phyloP scores from a whole-genome alignment of 2,797 vertebrate genomes.

The Sebastes kiyomatsui region DNA sequence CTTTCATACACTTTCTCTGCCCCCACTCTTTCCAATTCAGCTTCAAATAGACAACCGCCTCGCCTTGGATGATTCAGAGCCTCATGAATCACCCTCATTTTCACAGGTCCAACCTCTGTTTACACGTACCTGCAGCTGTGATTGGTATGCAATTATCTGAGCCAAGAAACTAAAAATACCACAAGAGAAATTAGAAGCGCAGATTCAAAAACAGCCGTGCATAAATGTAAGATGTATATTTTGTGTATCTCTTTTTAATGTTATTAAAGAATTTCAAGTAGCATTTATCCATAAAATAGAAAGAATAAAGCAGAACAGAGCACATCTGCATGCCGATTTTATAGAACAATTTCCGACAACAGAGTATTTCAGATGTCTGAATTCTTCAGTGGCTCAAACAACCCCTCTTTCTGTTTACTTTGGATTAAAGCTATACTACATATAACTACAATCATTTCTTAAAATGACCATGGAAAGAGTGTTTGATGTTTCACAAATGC shows the following conservation, averaged over 20 bases:
- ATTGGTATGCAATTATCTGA: constrained; percentile 26
- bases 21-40: constrained; percentile 44
- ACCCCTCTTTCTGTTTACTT: neutral
- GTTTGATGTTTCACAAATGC: neutral
- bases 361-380: neutral
- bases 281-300: neutral
- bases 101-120: constrained; percentile 36
- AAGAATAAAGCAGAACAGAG: neutral
- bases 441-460: neutral
- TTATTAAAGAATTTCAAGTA: neutral
- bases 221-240: neutral
- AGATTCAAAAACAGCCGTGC: neutral
- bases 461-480: neutral
- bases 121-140: neutral
- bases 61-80: constrained; percentile 51
- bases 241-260: neutral
- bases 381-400: neutral
- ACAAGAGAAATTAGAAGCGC: neutral
- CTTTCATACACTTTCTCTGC: constrained; percentile 54
- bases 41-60: constrained; percentile 47
- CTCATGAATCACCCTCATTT: constrained; percentile 53
- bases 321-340: neutral
- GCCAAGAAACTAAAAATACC: constrained; percentile 21
- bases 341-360: neutral
- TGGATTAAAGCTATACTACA: neutral